These are phyloP conservation scores for Macrotus californicus DNA, from an alignment of 2,113 vertebrate genomes.

Conservation along the genomic window DNA sequence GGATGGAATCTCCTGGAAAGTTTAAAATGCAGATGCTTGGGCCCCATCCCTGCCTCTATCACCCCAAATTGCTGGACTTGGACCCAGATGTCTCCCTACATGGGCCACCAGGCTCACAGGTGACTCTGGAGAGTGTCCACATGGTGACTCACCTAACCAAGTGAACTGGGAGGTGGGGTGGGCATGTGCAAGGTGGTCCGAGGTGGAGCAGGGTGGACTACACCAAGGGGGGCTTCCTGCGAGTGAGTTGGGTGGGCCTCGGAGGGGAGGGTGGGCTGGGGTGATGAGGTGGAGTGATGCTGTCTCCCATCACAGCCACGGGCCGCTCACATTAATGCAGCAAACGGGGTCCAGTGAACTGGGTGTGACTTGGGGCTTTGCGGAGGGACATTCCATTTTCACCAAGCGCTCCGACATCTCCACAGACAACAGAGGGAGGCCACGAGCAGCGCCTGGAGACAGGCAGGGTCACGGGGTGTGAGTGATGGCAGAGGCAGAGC, in stretches of 20 bases:
- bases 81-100: rapidly evolving
- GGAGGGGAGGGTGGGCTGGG: neutral
- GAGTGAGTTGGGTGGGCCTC: neutral
- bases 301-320: neutral
- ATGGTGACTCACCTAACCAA: neutral
- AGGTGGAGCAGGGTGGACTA: neutral
- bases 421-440: neutral
- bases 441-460: too few species aligned
- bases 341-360: neutral
- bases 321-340: neutral
- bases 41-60: neutral
- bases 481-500: too few species aligned
- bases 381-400: neutral
- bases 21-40: neutral
- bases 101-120: neutral
- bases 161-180: neutral
- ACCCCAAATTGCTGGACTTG: neutral
- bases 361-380: neutral
- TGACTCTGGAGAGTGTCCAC: neutral
- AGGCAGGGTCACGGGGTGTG: rapidly evolving
- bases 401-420: neutral
- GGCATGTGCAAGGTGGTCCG: too few species aligned
- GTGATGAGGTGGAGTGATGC: neutral
- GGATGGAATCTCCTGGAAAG: neutral
- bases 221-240: neutral